Conservation (phyloP, 2,113 vertebrate genomes). For the Romanogobio albipinnatus region DNA sequence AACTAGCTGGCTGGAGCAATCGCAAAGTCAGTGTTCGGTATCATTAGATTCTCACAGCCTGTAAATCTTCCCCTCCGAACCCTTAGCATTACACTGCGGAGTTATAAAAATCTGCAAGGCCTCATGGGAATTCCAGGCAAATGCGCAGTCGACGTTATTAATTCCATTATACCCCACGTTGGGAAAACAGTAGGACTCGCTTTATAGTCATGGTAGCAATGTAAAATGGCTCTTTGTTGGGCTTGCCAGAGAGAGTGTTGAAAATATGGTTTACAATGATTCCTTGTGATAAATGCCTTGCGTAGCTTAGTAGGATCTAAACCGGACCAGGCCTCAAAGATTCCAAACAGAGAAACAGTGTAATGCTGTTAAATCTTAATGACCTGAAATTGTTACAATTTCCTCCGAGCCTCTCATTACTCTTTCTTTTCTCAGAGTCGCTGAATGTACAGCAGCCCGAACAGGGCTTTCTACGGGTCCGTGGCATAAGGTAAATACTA, state of each 20-base stretch:
- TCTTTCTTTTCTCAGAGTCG: constrained; percentile 18
- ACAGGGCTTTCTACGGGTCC: constrained; percentile 34
- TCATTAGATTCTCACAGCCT: constrained; percentile 57
- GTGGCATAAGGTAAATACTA: constrained; percentile 56
- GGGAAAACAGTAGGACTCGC: constrained; percentile 68
- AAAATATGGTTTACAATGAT: constrained; percentile 69
- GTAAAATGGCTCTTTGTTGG: constrained; percentile 67
- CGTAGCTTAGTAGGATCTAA: constrained; percentile 68
- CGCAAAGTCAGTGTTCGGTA: constrained; percentile 43
- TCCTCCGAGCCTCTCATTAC: constrained; percentile 63
- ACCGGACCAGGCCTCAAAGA: constrained; percentile 67
- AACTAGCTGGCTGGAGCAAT: constrained; percentile 47
- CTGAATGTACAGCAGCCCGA: not conserved
- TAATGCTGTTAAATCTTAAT: constrained; percentile 66
- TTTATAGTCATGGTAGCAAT: constrained; percentile 62
- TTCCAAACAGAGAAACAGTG: constrained; percentile 55
- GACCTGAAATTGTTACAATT: constrained; percentile 66
- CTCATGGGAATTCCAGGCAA: constrained; percentile 64
- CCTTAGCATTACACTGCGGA: constrained; percentile 60
- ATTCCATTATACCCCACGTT: constrained; percentile 72
- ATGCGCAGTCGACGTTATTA: constrained; percentile 69
- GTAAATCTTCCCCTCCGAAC: constrained; percentile 62
- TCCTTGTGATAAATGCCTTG: constrained; percentile 70
- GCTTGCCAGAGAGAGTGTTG: constrained; percentile 47
- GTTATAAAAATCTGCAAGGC: constrained; percentile 65